A percentile compares a stretch with the other conserved stretches of the same genome.
Evolutionary conservation across 2,797 vertebrate species (phyloP).

Genomic region (Alosa sapidissima): DNA sequence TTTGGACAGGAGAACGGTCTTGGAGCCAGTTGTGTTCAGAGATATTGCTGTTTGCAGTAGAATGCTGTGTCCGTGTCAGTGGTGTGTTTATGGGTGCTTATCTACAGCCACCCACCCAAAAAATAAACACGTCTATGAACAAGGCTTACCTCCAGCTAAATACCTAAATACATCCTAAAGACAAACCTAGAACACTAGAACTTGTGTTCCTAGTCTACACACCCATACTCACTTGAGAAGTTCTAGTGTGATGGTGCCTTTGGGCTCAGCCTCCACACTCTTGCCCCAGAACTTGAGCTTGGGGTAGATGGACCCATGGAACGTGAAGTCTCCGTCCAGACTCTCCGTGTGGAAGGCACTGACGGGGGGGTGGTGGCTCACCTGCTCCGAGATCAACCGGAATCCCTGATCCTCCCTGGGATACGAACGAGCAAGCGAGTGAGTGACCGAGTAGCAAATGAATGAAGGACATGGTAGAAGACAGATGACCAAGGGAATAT

Average conservation of each 20-base stretch:
- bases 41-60: neutral
- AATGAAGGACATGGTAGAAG: neutral
- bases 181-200: too few species aligned
- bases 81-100: neutral
- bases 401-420: conserved; percentile 90
- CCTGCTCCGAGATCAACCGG: conserved; percentile 92
- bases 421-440: conserved; percentile 33
- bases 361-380: conserved; percentile 95
- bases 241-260: conserved; percentile 93
- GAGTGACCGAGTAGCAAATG: neutral
- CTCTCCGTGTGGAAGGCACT: conserved; percentile 96
- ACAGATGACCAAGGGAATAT: too few species aligned
- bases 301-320: conserved; percentile 97
- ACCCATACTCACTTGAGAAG: conserved; percentile 82
- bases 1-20: neutral
- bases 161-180: neutral
- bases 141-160: neutral
- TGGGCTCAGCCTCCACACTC: conserved; percentile 95
- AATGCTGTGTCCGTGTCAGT: neutral
- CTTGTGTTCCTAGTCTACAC: too few species aligned
- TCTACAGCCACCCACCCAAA: neutral
- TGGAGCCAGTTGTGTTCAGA: neutral
- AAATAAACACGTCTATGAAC: neutral
- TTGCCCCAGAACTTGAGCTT: conserved; percentile 99
- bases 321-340: conserved; percentile 86